A percentile compares a stretch with the other conserved stretches of the same genome.
Conservation (phyloP, 2,113 vertebrate genomes). For the Colaptes auratus region DNA sequence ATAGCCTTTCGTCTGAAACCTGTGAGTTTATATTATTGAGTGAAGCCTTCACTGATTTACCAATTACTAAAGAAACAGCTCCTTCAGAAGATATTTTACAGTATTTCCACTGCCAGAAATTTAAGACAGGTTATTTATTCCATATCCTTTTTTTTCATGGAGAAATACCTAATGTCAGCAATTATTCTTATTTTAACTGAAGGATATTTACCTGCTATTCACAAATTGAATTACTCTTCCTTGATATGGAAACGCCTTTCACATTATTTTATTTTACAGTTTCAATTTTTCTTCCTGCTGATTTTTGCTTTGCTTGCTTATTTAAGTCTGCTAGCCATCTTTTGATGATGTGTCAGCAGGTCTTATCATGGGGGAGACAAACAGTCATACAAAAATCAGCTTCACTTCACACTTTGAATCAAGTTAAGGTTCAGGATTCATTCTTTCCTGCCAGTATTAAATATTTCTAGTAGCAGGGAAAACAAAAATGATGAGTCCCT, state of each 20-base stretch:
- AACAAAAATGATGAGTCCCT: not conserved
- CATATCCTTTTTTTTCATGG: not conserved
- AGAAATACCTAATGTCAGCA: not conserved
- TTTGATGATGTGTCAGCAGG: constrained; percentile 61
- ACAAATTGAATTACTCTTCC: constrained; percentile 64
- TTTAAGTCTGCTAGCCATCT: constrained; percentile 14
- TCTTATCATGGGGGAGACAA: not conserved
- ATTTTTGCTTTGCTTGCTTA: constrained; percentile 64
- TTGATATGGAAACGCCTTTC: constrained; percentile 35
- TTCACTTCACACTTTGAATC: constrained; percentile 11
- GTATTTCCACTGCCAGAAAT: constrained; percentile 13
- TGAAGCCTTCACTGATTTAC: not conserved
- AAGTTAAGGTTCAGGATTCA: not conserved
- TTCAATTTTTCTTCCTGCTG: constrained; percentile 49
- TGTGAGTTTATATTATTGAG: not conserved
- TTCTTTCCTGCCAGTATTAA: not conserved
- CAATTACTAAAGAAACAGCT: not conserved
- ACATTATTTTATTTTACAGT: constrained; percentile 58
- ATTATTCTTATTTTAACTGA: not conserved
- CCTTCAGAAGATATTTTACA: not conserved
- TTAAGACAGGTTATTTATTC: constrained; percentile 11
- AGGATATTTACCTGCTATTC: constrained; percentile 17
- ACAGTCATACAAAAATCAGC: not conserved
- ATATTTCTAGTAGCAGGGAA: not conserved
- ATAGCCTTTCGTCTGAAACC: not conserved